Conservation (phyloP, 1,140 invertebrate genomes). For the Mamestra configurata region DNA sequence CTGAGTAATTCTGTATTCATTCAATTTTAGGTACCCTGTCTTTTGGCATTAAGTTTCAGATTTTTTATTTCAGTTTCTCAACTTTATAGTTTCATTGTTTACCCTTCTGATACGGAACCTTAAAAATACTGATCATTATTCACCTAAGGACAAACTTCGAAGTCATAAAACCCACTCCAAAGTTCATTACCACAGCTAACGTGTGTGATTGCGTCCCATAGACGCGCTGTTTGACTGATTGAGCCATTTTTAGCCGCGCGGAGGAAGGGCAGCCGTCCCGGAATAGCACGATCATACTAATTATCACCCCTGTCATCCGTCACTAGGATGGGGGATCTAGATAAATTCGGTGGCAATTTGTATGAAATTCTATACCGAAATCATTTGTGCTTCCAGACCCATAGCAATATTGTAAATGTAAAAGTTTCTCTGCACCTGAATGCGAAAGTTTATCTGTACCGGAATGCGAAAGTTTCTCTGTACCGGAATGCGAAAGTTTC, state of each 20-base stretch:
- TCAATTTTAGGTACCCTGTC: no score
- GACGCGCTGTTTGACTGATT: slow-evolving; percentile 78
- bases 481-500: no score
- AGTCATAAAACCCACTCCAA: slow-evolving; percentile 53
- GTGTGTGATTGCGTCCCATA: slow-evolving; percentile 46
- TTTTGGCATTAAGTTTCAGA: no score
- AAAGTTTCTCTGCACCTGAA: no score
- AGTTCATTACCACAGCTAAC: slow-evolving; percentile 54
- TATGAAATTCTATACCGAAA: slow-evolving; percentile 67
- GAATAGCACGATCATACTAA: slow-evolving; percentile 78
- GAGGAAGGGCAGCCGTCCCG: slow-evolving; percentile 63
- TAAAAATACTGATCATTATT: background rate
- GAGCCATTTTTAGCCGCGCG: slow-evolving; percentile 77
- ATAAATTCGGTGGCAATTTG: slow-evolving; percentile 74
- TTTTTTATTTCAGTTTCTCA: no score
- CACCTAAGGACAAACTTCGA: background rate
- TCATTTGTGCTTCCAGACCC: background rate
- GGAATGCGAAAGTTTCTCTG: no score
- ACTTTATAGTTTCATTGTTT: no score
- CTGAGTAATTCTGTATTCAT: no score
- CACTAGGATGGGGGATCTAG: slow-evolving; percentile 67
- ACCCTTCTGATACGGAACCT: no score
- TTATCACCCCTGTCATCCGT: slow-evolving; percentile 79
- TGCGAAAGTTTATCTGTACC: no score
- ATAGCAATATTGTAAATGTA: slow-evolving; percentile 5